These are phyloP conservation scores for Xylota sylvarum DNA, from an alignment of 2,888 invertebrate species.

Conservation along the genomic window DNA sequence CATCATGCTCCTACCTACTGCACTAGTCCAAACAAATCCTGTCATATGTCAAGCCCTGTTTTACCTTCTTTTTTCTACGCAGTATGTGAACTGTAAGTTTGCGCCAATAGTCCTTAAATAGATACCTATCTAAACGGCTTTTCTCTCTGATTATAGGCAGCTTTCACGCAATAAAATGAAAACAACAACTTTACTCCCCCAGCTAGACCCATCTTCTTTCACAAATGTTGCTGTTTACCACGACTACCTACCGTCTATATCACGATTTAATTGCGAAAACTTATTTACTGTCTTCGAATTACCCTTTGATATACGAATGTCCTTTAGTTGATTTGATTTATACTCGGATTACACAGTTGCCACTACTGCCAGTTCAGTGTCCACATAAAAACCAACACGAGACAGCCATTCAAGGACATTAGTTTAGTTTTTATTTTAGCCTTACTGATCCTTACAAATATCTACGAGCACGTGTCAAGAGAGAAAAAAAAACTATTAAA, in stretches of 20 bases:
- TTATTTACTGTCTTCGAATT: background rate
- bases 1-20: no score
- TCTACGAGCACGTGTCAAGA: background rate
- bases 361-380: background rate
- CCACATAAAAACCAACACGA: background rate
- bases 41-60: no score
- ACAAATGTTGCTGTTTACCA: background rate
- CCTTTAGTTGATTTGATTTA: slow-evolving; percentile 2
- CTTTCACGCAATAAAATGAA: no score
- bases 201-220: no score
- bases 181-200: no score
- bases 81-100: no score
- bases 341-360: background rate
- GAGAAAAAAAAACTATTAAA: slow-evolving; percentile 8
- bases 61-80: no score
- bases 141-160: no score
- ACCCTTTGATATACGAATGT: background rate
- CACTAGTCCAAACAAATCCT: no score
- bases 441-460: background rate
- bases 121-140: no score
- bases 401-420: slow-evolving; percentile 3
- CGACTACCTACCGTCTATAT: background rate
- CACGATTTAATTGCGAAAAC: background rate
- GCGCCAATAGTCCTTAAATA: no score
- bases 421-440: slow-evolving; percentile 2